Percentiles rank a stretch among this genome's conserved stretches.
These are phyloP conservation scores for Phaetusa simplex DNA, from an alignment of 2,113 vertebrate species.

Conservation along the genomic window DNA sequence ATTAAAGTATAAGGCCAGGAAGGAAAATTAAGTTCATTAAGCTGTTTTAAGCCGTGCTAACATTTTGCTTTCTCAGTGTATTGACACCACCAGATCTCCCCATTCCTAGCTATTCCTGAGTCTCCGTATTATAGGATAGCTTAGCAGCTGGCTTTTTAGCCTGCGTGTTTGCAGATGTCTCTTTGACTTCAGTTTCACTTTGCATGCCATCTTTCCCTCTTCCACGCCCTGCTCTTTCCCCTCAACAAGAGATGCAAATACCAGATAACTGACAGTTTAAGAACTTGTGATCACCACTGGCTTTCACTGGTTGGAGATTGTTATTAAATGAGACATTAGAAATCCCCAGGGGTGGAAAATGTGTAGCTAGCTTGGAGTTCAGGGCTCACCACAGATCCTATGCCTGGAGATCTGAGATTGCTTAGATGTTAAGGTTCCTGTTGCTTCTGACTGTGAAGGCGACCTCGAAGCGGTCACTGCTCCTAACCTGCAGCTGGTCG, in stretches of 20 bases:
- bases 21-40: neutral
- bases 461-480: neutral
- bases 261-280: neutral
- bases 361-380: neutral
- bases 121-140: neutral
- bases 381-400: neutral
- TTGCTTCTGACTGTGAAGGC: neutral
- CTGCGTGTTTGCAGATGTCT: neutral
- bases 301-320: neutral
- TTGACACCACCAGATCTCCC: neutral
- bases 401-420: neutral
- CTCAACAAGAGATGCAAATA: constrained; percentile 17
- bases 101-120: neutral
- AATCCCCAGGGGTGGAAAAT: constrained; percentile 1
- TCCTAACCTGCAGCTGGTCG: neutral
- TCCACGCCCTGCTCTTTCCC: neutral
- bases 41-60: neutral
- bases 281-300: constrained; percentile 7
- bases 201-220: neutral
- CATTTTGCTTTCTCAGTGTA: neutral
- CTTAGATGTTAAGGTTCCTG: neutral
- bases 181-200: neutral
- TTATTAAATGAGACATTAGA: constrained; percentile 7
- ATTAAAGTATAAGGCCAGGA: neutral
- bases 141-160: neutral